Evolutionary conservation across 2,797 vertebrate species (phyloP).

Genomic region (Simalia tracyae): DNA sequence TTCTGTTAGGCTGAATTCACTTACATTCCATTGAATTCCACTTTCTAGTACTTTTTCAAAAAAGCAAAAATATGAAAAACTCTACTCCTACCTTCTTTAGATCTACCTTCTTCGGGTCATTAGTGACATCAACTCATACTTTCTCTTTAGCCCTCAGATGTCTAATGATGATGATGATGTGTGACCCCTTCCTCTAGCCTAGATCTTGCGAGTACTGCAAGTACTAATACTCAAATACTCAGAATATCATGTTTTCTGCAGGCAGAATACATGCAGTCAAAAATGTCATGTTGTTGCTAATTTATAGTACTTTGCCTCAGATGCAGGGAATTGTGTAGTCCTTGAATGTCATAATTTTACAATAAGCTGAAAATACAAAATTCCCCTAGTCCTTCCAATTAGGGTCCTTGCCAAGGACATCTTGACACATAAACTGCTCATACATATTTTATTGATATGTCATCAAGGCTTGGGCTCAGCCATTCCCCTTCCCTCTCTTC

Average conservation of each 20-base stretch:
- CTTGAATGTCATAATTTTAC: background rate
- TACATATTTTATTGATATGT: background rate
- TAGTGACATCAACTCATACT: background rate
- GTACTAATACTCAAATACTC: background rate
- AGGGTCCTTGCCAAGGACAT: background rate
- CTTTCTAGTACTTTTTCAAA: background rate
- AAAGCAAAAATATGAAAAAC: background rate
- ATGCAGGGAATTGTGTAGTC: background rate
- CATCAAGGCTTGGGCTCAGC: background rate
- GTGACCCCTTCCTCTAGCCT: background rate
- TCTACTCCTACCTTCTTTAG: background rate
- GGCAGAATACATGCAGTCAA: background rate
- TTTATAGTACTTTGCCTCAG: background rate
- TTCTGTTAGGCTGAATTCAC: background rate
- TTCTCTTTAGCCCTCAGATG: background rate
- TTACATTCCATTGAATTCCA: background rate
- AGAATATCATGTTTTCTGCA: background rate
- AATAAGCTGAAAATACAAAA: background rate
- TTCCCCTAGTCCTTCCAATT: background rate
- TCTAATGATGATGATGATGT: background rate
- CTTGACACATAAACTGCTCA: background rate
- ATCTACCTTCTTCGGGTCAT: background rate
- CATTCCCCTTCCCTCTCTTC: background rate
- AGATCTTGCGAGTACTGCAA: background rate
- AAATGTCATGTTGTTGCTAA: background rate